phyloP scores from a whole-genome alignment of 2,888 invertebrate species.

The Asteroscopus sphinx region DNA sequence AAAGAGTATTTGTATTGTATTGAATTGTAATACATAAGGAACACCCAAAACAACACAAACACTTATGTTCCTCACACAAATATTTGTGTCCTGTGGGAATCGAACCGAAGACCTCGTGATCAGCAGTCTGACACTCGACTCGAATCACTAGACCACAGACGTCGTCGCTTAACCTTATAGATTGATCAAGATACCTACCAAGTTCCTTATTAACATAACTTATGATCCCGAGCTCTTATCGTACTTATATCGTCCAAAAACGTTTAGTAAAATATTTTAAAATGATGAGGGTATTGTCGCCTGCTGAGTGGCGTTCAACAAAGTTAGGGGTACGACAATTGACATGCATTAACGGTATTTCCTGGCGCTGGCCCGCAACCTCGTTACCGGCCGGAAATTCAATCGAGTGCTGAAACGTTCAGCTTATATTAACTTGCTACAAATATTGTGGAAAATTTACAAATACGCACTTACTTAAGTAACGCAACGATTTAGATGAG shows the following conservation, averaged over 20 bases:
- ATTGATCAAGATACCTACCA: background rate
- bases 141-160: too few relatives aligned
- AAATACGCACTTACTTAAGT: background rate
- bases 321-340: conserved; percentile 85
- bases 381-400: conserved; percentile 87
- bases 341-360: conserved; percentile 88
- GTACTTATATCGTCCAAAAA: background rate
- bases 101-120: too few relatives aligned
- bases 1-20: too few relatives aligned
- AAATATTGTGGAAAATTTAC: conserved; percentile 32
- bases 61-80: too few relatives aligned
- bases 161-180: too few relatives aligned
- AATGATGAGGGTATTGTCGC: conserved; percentile 22
- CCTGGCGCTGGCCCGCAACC: conserved; percentile 79
- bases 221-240: background rate
- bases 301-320: conserved; percentile 58
- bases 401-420: conserved; percentile 77
- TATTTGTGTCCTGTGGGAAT: too few relatives aligned
- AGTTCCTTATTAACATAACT: too few relatives aligned
- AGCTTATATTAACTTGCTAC: conserved; percentile 56
- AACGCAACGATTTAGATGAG: background rate
- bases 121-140: too few relatives aligned
- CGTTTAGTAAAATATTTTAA: conserved; percentile 25
- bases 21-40: too few relatives aligned
- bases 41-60: too few relatives aligned